Base-by-base conservation (phyloP, 2,888 invertebrate species). In the Apodemia mormo region DNA sequence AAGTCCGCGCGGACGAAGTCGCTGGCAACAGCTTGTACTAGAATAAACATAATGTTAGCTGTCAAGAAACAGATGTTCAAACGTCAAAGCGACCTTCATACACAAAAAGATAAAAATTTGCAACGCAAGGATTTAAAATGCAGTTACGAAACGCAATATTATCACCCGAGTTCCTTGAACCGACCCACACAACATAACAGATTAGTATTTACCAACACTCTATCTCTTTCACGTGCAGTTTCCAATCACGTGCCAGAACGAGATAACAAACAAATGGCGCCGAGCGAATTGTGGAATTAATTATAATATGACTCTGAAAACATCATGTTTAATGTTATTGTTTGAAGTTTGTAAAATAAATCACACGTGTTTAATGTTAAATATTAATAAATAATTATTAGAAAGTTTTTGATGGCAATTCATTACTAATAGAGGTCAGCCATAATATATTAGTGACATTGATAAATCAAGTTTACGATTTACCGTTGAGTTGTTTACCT, bases 91-190 rank as follows among this genome's bases (percentile, higher is more conserved):
- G n/a, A 52, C n/a, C 7, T n/a, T n/a, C n/a, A n/a, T 7, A 52
- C n/a, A 6, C n/a, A 52, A 52, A n/a, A 52, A n/a, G n/a, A 52
- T 52, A 52, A 52, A n/a, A 52, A 52, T 52, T 52, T 52, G 52
- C 52, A 52, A 52, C 52, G n/a, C 52, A 14, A 52, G 52, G n/a
- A 52, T 52, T 52, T 52, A 52, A 52, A 52, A 14, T 52, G 52
- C 52, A 52, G 5, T n/a, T n/a, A n/a, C 52, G 10, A n/a, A 52
- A 52, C 52, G 52, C n/a, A 12, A 45, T 52, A 52, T 52, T 52
- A 52, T 52, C 52, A n/a, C n/a, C 1, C 52, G 52, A 52, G 52
- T 52, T 52, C 52, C 52, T 52, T 52, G 52, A 52, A 52, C 52
- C 52, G n/a, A 52, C 52, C 52, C 6, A 52, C 52, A 52, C 7